Evolutionary conservation across 1,140 invertebrate genomes (phyloP).

Genomic region (Pachyrhynchus sulphureomaculatus): DNA sequence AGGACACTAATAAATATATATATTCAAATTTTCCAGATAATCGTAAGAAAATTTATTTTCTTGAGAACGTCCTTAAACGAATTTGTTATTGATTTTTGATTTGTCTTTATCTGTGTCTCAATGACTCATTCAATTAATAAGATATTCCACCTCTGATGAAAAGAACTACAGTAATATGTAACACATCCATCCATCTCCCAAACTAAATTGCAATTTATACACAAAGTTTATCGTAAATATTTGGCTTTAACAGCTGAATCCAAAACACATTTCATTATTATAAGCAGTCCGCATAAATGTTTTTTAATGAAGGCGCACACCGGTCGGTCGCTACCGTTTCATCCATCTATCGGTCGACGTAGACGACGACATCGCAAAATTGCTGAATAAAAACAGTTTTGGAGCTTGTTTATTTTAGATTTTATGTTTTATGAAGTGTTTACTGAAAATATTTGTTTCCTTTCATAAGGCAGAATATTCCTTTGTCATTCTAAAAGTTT

Average conservation of each 20-base stretch:
- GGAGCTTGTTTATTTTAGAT: constrained; percentile 6
- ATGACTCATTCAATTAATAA: no score
- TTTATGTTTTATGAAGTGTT: constrained; percentile 14
- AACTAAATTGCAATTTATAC: constrained; percentile 35
- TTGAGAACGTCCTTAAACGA: no score
- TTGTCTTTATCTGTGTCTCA: no score
- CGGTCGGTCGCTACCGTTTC: constrained; percentile 17
- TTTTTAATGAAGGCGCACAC: constrained; percentile 29
- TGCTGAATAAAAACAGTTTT: constrained; percentile 24
- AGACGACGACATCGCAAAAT: constrained; percentile 13
- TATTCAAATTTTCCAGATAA: no score
- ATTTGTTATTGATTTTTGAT: no score
- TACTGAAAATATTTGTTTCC: neutral
- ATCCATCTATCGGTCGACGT: neutral
- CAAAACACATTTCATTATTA: constrained; percentile 35
- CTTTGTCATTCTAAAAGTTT: no score
- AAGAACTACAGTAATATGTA: constrained; percentile 3
- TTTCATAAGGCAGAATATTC: no score
- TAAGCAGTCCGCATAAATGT: constrained; percentile 35
- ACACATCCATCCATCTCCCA: constrained; percentile 12
- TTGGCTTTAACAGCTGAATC: constrained; percentile 39
- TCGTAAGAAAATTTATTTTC: no score
- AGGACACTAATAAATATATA: no score
- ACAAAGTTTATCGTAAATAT: constrained; percentile 44
- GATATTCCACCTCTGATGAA: constrained; percentile 8